Conservation (phyloP, 2,888 invertebrate genomes). For the Rhabditoides inermis region DNA sequence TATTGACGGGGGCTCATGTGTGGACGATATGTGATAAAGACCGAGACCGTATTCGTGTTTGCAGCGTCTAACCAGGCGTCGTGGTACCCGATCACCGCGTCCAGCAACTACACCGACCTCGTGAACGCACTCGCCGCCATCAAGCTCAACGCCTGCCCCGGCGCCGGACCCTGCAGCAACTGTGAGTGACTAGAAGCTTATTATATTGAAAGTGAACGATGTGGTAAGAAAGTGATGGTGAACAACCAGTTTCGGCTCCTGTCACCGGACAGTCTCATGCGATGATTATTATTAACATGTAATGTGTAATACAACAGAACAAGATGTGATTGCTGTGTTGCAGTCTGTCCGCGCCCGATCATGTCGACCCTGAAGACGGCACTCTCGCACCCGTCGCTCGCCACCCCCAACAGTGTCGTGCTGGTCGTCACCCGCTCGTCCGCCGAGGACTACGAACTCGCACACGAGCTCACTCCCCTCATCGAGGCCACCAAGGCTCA, state of each 20-base stretch:
- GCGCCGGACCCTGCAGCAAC: constrained; percentile 5
- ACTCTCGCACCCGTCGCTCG: constrained; percentile 11
- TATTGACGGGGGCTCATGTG: too few species aligned
- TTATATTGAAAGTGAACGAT: background rate
- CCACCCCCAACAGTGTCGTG: constrained; percentile 31
- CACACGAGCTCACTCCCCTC: too few species aligned
- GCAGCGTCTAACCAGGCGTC: constrained; percentile 25
- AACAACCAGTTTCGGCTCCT: background rate
- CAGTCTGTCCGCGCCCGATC: background rate
- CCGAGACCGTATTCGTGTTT: too few species aligned
- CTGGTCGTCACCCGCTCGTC: constrained; percentile 35
- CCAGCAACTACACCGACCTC: constrained; percentile 25
- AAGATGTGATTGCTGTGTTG: background rate
- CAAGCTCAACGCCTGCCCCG: constrained; percentile 10
- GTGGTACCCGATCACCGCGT: constrained; percentile 21
- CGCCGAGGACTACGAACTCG: constrained; percentile 27
- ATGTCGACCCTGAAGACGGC: constrained; percentile 24
- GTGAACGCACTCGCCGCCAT: constrained; percentile 18
- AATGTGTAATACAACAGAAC: background rate
- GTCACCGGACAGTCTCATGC: background rate
- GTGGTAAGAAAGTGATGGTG: too few species aligned
- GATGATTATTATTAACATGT: background rate
- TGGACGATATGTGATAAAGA: too few species aligned
- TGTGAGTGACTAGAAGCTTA: background rate
- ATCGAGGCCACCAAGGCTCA: too few species aligned